Evolutionary conservation across 2,888 invertebrate genomes (phyloP).

Genomic region (Proisotoma minuta): DNA sequence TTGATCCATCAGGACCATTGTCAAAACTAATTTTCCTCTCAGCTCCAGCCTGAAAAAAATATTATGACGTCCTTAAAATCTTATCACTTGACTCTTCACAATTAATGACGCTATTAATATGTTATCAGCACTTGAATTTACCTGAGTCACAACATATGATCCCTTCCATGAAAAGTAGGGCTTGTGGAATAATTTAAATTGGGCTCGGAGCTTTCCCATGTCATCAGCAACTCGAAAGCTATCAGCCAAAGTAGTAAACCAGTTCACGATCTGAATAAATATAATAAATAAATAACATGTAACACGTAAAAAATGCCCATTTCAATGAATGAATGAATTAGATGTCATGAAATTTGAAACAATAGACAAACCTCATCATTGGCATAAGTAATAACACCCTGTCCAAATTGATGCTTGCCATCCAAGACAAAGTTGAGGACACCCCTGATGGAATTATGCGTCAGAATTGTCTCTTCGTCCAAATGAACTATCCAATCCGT

Average conservation of each 20-base stretch:
- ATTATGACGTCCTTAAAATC: neutral
- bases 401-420: conserved; percentile 92
- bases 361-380: conserved; percentile 65
- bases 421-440: conserved; percentile 90
- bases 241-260: conserved; percentile 93
- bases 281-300: too few relatives aligned
- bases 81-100: too few relatives aligned
- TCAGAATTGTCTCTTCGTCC: conserved; percentile 91
- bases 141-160: conserved; percentile 94
- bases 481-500: conserved; percentile 96
- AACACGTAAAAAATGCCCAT: neutral
- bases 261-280: conserved; percentile 73
- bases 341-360: too few relatives aligned
- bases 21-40: conserved; percentile 89
- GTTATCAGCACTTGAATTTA: conserved; percentile 51
- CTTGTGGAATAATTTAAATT: conserved; percentile 88
- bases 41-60: conserved; percentile 68
- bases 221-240: conserved; percentile 94
- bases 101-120: neutral
- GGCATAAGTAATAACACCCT: conserved; percentile 92
- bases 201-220: conserved; percentile 91
- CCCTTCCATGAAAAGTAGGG: conserved; percentile 98
- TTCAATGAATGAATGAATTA: neutral
- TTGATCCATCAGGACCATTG: conserved; percentile 91
- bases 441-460: conserved; percentile 83